Conservation (phyloP, 1,140 invertebrate species). For the Saccostrea cuccullata region DNA sequence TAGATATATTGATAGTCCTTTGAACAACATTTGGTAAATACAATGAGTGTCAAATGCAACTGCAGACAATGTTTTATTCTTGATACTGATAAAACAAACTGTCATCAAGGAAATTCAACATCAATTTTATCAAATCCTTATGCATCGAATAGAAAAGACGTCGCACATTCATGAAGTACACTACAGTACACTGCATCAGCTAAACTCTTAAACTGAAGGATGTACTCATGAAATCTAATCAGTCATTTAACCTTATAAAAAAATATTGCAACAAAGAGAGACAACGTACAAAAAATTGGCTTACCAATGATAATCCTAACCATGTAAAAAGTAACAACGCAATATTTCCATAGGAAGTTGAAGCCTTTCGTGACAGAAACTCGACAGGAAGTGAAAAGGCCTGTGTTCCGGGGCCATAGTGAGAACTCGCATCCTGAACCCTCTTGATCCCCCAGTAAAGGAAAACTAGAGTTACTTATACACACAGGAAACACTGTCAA, state of each 20-base stretch:
- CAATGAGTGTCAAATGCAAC: too few species aligned
- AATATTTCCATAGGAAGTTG: constrained; percentile 1
- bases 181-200: not conserved
- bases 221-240: not conserved
- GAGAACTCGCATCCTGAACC: constrained; percentile 19
- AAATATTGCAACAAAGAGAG: not conserved
- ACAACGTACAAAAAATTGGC: not conserved
- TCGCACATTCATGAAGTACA: not conserved
- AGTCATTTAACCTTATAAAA: not conserved
- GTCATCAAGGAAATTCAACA: not conserved
- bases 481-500: not conserved
- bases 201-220: not conserved
- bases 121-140: not conserved
- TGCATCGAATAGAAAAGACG: not conserved
- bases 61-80: too few species aligned
- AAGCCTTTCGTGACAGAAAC: not conserved
- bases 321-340: not conserved
- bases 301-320: not conserved
- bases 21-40: too few species aligned
- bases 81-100: not conserved
- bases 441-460: not conserved
- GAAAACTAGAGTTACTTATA: not conserved
- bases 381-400: constrained; percentile 13
- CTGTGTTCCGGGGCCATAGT: not conserved
- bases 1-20: too few species aligned